Percentiles rank a stretch among this genome's conserved stretches.
Conservation (phyloP, 2,888 invertebrate species). For the Balanococcus diminutus region DNA sequence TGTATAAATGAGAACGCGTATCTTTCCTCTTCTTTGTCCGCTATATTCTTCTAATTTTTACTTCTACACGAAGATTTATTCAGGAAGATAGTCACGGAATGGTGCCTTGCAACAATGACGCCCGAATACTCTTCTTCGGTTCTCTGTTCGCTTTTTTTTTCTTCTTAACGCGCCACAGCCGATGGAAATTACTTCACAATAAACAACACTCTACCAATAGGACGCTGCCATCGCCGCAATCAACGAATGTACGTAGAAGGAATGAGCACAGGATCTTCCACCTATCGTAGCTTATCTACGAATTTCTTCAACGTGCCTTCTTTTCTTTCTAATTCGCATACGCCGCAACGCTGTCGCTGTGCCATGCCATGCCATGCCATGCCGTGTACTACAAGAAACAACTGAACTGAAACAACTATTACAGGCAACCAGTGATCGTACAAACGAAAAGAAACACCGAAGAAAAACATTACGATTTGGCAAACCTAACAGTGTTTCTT, state of each 20-base stretch:
- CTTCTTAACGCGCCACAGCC: conserved; percentile 35
- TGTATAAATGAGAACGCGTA: conserved; percentile 4
- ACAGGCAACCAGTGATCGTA: background rate
- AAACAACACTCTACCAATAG: background rate
- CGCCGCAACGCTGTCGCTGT: background rate
- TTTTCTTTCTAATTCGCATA: background rate
- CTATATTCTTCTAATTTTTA: background rate
- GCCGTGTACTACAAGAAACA: background rate
- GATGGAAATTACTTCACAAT: conserved; percentile 38
- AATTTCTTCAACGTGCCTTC: background rate
- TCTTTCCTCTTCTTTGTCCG: conserved; percentile 22
- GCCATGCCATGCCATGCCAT: background rate
- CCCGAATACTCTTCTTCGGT: conserved; percentile 32
- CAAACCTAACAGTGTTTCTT: background rate
- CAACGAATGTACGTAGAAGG: conserved; percentile 8
- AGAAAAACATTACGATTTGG: background rate
- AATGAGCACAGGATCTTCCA: conserved; percentile 24
- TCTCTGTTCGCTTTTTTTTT: background rate
- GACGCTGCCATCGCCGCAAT: conserved; percentile 30
- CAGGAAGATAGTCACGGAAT: conserved; percentile 52
- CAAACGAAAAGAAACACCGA: background rate
- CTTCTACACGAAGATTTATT: background rate
- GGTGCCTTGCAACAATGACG: conserved; percentile 50
- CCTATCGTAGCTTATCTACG: conserved; percentile 14
- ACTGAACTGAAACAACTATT: conserved; percentile 37